Base-by-base conservation (phyloP, 2,797 vertebrate genomes). In the Phalloptychus januarius region DNA sequence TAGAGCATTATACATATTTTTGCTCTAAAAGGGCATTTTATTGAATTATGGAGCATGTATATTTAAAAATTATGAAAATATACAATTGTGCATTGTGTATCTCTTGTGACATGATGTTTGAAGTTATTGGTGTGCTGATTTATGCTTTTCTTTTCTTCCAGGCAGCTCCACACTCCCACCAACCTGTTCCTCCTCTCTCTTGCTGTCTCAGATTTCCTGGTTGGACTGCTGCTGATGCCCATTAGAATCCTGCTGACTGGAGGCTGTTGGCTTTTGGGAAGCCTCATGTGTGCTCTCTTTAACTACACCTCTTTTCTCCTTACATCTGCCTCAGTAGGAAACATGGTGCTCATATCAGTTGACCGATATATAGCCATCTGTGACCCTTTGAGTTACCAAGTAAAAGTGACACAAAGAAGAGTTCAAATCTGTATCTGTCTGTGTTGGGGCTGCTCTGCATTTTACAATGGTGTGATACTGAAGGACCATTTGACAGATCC, bases 321-420 rank as follows among this genome's bases (percentile, higher is more conserved):
- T 38, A 65, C 61, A 38, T 65, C 61, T 20, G 61, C 33, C 33
- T 65, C 61, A 0, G 82, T 90, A 0, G 85, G 71, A 6, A 90
- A 73, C 54, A 90, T 92, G 87, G 83, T 92, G 20, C 74, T 91
- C 3, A 85, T 90, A 76, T 90, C 89, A 2, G 0, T 84, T 8
- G 90, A 91, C 46, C 86, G 61, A 36, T 38, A 65, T 6, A 15
- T 65, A 13, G 61, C 61, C 61, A 65, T 65, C 33, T 65, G 89
- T 74, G 58, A 91, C 61, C 89, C 89, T 4, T 13, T 91, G 50
- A 70, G 5, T 25, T 90, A 91, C 45, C 2, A 52, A 13, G 73
- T 16, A 18, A 89, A 50, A 72, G 71, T 87, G 2, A 89, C 89
- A 0, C 65, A 36, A 12, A 56, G 15, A 16, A 56, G 46, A 45